A percentile compares a stretch with the other conserved stretches of the same genome.
Conservation (phyloP, 2,113 vertebrate species). For the Irena cyanogastra region DNA sequence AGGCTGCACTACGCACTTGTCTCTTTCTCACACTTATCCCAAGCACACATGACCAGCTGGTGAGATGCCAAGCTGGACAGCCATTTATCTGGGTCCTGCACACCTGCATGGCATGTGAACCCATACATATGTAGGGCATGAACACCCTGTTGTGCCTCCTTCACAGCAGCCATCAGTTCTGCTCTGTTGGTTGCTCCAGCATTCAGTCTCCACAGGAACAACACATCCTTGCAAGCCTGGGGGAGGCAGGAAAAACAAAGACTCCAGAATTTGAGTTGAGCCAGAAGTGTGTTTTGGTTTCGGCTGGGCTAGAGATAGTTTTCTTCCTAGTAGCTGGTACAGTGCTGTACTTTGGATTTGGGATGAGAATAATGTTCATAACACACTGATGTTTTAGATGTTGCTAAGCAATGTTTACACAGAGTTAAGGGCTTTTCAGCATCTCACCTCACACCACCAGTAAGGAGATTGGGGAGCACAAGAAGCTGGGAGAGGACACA, state of each 20-base stretch:
- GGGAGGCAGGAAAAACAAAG: neutral
- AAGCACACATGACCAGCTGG: neutral
- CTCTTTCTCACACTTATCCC: neutral
- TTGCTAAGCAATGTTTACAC: neutral
- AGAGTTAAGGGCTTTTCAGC: neutral
- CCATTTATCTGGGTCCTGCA: neutral
- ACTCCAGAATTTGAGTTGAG: neutral
- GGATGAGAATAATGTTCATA: neutral
- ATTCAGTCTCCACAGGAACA: neutral
- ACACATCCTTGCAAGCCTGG: neutral
- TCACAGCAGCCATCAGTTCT: neutral
- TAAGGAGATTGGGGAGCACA: rapidly evolving
- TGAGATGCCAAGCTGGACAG: neutral
- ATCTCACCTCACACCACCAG: neutral
- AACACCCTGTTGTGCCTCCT: neutral
- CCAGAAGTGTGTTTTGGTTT: neutral
- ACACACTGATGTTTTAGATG: neutral
- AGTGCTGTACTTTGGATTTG: neutral
- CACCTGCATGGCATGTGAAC: neutral
- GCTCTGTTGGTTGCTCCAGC: neutral
- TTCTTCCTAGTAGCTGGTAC: neutral
- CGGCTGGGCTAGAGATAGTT: neutral
- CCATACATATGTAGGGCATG: neutral
- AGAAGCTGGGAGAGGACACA: neutral
- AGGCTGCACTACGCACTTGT: neutral